Conservation (phyloP, 2,113 vertebrate genomes). For the Oreochromis spilurus region DNA sequence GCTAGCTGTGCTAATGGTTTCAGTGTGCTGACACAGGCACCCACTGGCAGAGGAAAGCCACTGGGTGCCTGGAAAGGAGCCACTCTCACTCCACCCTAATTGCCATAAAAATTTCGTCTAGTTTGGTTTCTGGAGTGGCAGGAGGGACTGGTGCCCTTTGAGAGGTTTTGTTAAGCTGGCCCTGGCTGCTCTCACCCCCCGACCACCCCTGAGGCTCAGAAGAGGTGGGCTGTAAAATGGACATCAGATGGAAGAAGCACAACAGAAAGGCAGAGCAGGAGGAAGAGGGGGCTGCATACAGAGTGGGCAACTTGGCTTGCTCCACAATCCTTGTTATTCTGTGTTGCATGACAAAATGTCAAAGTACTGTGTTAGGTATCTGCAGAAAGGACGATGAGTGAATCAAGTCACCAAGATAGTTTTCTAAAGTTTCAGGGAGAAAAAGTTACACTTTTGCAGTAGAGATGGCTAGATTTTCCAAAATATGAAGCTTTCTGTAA, state of each 20-base stretch:
- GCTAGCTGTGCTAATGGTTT: conserved; percentile 51
- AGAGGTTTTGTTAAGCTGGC: conserved; percentile 58
- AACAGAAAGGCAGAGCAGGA: neutral
- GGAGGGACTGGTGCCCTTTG: conserved; percentile 39
- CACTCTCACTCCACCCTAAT: conserved; percentile 55
- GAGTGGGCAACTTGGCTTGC: neutral
- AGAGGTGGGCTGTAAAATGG: conserved; percentile 48
- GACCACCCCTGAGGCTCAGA: conserved; percentile 17
- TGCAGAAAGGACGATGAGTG: neutral
- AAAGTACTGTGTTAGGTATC: neutral
- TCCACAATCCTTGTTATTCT: neutral
- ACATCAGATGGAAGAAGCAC: conserved; percentile 51
- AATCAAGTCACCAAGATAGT: neutral
- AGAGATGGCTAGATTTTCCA: neutral
- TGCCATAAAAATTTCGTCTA: conserved; percentile 58
- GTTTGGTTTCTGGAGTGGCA: conserved; percentile 46
- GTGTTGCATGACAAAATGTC: neutral
- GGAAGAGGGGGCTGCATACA: neutral
- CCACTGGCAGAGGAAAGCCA: conserved; percentile 36
- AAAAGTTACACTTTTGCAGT: neutral
- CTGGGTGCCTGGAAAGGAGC: conserved; percentile 61
- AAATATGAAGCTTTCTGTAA: neutral
- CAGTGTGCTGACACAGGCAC: conserved; percentile 13
- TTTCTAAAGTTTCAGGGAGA: neutral
- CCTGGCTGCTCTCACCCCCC: neutral